Conservation (phyloP, 2,113 vertebrate genomes). For the Cichladusa arquata region DNA sequence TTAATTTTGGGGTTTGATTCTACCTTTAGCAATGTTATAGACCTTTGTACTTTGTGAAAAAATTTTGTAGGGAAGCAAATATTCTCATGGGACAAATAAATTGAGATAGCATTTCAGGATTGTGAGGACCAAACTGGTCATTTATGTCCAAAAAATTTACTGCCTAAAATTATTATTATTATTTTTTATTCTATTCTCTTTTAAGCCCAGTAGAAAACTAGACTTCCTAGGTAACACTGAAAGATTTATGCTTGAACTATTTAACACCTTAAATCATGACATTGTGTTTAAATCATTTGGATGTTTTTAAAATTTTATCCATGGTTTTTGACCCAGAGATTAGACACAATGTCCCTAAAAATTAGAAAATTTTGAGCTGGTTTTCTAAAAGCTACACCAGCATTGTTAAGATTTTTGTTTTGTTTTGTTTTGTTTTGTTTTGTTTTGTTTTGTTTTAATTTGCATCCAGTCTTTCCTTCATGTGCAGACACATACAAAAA, state of each 20-base stretch:
- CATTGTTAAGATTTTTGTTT: neutral
- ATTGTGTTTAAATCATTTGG: neutral
- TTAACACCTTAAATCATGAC: neutral
- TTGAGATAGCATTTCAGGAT: neutral
- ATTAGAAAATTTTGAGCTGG: neutral
- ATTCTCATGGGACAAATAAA: neutral
- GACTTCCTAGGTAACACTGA: neutral
- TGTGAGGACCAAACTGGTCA: neutral
- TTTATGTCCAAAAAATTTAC: neutral
- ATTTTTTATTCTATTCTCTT: neutral
- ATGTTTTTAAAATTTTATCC: neutral
- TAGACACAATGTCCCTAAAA: neutral
- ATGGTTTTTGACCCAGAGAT: neutral
- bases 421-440: neutral
- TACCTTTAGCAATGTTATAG: neutral
- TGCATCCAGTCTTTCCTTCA: neutral
- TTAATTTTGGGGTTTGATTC: neutral
- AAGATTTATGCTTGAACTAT: neutral
- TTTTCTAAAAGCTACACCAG: neutral
- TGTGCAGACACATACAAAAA: neutral
- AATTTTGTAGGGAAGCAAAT: neutral
- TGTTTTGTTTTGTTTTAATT: neutral
- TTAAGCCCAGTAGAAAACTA: neutral
- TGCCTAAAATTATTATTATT: neutral
- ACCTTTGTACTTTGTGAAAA: neutral